Conservation (phyloP, 2,888 invertebrate genomes). For the Rambutsinella grinnellia region DNA sequence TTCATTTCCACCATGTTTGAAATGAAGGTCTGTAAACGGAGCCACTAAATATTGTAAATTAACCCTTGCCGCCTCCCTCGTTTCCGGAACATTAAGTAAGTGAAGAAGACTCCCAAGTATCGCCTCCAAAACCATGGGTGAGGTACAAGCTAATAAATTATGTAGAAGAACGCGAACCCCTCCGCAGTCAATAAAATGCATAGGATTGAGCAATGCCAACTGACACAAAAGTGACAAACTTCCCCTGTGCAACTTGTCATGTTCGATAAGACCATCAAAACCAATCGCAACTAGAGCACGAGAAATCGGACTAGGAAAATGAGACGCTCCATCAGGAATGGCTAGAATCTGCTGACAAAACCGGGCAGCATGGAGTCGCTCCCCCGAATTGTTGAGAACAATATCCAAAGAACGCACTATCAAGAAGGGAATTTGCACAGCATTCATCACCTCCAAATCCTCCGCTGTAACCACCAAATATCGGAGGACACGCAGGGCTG, state of each 20-base stretch:
- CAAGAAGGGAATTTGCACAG: constrained; percentile 86
- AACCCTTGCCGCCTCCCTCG: constrained; percentile 81
- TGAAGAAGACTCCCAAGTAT: constrained; percentile 88
- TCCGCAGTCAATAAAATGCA: constrained; percentile 82
- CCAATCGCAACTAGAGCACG: constrained; percentile 86
- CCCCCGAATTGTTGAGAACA: constrained; percentile 82
- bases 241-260: constrained; percentile 86
- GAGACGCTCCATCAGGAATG: constrained; percentile 63
- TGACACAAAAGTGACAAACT: constrained; percentile 91
- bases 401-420: constrained; percentile 91
- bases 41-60: constrained; percentile 90
- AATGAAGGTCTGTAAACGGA: constrained; percentile 94
- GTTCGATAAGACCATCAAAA: constrained; percentile 82
- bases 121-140: constrained; percentile 91
- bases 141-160: constrained; percentile 87
- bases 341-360: constrained; percentile 76
- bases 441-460: constrained; percentile 84
- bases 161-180: constrained; percentile 86
- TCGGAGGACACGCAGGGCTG: constrained; percentile 87
- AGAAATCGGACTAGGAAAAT: constrained; percentile 81
- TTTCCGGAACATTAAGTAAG: constrained; percentile 86
- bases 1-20: constrained; percentile 69
- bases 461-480: constrained; percentile 84
- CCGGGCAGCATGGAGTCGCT: constrained; percentile 91
- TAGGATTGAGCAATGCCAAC: constrained; percentile 87